Conservation (phyloP, 2,797 vertebrate species). For the Oophaga sylvatica region DNA sequence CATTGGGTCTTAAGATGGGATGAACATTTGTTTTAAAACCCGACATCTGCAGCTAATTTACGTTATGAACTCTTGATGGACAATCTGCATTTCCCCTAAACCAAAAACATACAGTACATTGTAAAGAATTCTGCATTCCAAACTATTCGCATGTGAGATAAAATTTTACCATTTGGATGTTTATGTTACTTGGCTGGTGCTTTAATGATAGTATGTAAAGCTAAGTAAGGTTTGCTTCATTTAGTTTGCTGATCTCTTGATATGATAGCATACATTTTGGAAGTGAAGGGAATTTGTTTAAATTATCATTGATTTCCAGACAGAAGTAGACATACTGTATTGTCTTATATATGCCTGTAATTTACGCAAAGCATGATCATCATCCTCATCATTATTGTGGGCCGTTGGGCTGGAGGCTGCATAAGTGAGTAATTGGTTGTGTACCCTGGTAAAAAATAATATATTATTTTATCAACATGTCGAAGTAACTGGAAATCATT, state of each 20-base stretch:
- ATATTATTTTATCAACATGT: not conserved
- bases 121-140: slow-evolving; percentile 58
- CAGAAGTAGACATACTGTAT: not conserved
- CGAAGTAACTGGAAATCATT: not conserved
- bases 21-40: slow-evolving; percentile 14
- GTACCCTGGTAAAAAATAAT: not conserved
- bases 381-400: not conserved
- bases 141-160: slow-evolving; percentile 63
- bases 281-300: not conserved
- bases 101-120: slow-evolving; percentile 54
- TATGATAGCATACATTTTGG: slow-evolving; percentile 18
- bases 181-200: slow-evolving; percentile 54
- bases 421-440: not conserved
- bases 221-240: slow-evolving; percentile 23
- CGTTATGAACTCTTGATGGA: slow-evolving; percentile 39
- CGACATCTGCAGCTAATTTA: slow-evolving; percentile 58
- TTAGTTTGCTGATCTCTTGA: slow-evolving; percentile 12
- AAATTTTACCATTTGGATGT: slow-evolving; percentile 49
- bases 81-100: slow-evolving; percentile 40
- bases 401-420: not conserved
- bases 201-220: slow-evolving; percentile 40
- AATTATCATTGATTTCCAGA: not conserved
- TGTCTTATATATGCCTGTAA: not conserved
- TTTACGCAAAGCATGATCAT: not conserved
- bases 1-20: not conserved